phyloP scores from a whole-genome alignment of 2,797 vertebrate species.

The Fundulus diaphanus region DNA sequence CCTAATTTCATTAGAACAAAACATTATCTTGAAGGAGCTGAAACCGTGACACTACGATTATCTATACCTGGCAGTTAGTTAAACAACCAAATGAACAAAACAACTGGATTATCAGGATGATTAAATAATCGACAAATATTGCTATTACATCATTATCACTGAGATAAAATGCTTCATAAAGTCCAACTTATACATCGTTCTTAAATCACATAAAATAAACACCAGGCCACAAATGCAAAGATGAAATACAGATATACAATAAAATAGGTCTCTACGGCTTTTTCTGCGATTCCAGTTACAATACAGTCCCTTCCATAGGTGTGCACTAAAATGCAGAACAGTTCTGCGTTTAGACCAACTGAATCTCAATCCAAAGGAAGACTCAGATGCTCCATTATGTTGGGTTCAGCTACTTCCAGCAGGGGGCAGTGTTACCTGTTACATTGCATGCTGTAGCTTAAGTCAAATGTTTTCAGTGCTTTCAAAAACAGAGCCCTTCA shows the following conservation, averaged over 20 bases:
- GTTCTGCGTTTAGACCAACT: conserved; percentile 7
- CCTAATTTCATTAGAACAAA: conserved; percentile 30
- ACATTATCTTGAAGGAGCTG: conserved; percentile 25
- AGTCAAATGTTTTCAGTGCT: neutral
- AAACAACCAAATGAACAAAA: neutral
- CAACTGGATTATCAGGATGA: neutral
- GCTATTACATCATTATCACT: conserved; percentile 31
- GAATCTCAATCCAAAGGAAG: conserved; percentile 43
- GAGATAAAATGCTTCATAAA: conserved; percentile 2
- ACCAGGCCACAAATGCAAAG: conserved; percentile 13
- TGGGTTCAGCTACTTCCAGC: conserved; percentile 44
- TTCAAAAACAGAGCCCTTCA: conserved; percentile 22
- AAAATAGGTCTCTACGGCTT: conserved; percentile 11
- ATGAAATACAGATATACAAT: conserved; percentile 34
- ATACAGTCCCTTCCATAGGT: conserved; percentile 45
- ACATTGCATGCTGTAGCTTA: conserved; percentile 15
- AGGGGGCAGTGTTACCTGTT: conserved; percentile 66
- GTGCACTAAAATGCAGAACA: conserved; percentile 61
- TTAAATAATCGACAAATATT: conserved; percentile 35
- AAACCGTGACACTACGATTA: conserved; percentile 13
- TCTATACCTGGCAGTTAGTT: neutral
- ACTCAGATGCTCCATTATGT: conserved; percentile 54
- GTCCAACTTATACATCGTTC: neutral
- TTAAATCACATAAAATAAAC: conserved; percentile 8
- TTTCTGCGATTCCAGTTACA: conserved; percentile 54